Conservation (phyloP, 2,113 vertebrate species). For the Mus pahari region DNA sequence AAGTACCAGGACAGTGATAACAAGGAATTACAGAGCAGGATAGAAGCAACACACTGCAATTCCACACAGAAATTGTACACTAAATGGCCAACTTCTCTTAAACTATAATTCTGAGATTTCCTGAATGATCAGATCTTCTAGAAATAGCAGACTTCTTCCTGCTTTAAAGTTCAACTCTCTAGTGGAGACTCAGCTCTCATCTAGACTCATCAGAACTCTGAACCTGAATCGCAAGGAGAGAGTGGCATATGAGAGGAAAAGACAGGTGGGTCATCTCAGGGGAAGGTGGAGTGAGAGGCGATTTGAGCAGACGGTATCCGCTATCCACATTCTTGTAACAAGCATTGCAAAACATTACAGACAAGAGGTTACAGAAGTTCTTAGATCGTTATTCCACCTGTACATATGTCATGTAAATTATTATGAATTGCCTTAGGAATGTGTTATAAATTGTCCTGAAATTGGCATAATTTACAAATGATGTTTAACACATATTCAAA, state of each 20-base stretch:
- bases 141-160: not conserved
- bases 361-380: not conserved
- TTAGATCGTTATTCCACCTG: not conserved
- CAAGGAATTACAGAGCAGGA: not conserved
- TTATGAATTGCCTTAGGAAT: conserved; percentile 30
- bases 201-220: not conserved
- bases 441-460: not conserved
- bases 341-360: not conserved
- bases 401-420: conserved; percentile 7
- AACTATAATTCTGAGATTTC: not conserved
- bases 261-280: not conserved
- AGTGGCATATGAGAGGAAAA: not conserved
- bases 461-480: conserved; percentile 43
- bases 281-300: not conserved
- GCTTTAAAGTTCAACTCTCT: not conserved
- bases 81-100: not conserved
- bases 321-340: not conserved
- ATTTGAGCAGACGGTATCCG: not conserved
- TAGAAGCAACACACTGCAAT: not conserved
- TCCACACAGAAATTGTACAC: not conserved
- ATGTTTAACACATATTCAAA: conserved; percentile 23
- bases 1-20: not conserved
- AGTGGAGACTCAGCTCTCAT: not conserved
- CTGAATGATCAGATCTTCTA: not conserved
- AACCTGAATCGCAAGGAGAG: not conserved